Evolutionary conservation across 2,113 vertebrate species (phyloP).

Genomic region (Antigone vipio): DNA sequence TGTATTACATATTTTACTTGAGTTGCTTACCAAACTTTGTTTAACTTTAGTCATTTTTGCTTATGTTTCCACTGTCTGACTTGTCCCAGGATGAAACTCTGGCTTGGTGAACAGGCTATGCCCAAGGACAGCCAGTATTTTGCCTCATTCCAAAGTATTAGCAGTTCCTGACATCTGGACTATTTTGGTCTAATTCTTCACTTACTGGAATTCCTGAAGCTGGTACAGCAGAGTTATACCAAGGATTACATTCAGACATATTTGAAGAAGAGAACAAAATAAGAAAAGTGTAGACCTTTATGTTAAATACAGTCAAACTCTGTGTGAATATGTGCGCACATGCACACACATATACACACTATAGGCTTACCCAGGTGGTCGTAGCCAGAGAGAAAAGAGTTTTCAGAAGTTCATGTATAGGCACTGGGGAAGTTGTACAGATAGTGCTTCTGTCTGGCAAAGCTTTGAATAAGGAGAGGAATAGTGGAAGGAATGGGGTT

Average conservation of each 20-base stretch:
- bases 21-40: background rate
- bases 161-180: background rate
- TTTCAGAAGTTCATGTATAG: background rate
- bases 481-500: background rate
- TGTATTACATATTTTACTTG: background rate
- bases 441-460: background rate
- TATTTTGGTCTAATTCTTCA: background rate
- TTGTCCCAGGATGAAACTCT: background rate
- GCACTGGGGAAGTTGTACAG: background rate
- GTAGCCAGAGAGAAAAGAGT: background rate
- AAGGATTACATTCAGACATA: background rate
- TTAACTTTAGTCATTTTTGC: background rate
- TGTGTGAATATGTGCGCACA: background rate
- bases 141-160: background rate
- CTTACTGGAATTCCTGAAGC: background rate
- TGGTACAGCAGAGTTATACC: background rate
- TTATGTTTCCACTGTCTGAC: background rate
- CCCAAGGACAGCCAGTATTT: background rate
- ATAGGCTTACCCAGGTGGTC: background rate
- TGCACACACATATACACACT: background rate
- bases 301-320: background rate
- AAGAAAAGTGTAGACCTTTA: background rate
- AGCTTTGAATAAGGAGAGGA: background rate
- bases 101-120: background rate
- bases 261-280: background rate